Evolutionary conservation across 2,797 vertebrate genomes (phyloP).

Genomic region (Aplochiton taeniatus): DNA sequence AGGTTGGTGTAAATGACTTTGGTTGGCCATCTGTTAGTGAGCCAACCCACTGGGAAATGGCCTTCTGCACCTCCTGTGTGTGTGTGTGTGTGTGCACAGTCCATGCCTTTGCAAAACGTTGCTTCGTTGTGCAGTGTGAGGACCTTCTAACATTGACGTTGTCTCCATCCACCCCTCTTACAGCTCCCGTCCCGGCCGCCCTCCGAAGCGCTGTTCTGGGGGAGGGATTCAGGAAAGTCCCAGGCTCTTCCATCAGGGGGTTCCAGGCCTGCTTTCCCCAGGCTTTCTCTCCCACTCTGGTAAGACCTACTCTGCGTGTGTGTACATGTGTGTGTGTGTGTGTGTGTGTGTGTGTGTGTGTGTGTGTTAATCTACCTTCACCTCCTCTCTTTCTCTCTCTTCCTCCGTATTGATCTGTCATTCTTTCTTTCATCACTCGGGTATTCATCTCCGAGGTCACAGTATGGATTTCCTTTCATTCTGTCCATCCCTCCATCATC

Average conservation of each 20-base stretch:
- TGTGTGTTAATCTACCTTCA: constrained; percentile 16
- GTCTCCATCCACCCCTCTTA: constrained; percentile 27
- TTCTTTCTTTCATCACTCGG: too few species aligned
- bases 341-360: background rate
- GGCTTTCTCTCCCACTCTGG: constrained; percentile 91
- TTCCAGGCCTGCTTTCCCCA: constrained; percentile 88
- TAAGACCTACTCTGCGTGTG: constrained; percentile 60
- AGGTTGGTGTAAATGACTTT: constrained; percentile 75
- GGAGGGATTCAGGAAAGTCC: constrained; percentile 87
- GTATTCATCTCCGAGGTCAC: constrained; percentile 7
- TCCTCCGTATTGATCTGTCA: constrained; percentile 31
- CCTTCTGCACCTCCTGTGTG: constrained; percentile 60
- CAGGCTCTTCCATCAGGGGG: constrained; percentile 85
- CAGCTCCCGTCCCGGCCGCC: constrained; percentile 92
- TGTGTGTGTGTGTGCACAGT: constrained; percentile 47
- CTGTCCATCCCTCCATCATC: background rate
- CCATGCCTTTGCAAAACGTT: constrained; percentile 32
- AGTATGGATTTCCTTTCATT: background rate
- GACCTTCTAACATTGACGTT: constrained; percentile 25
- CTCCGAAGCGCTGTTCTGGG: constrained; percentile 89
- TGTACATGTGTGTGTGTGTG: background rate
- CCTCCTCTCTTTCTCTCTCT: constrained; percentile 6
- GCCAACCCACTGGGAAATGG: constrained; percentile 74
- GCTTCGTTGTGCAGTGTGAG: constrained; percentile 23
- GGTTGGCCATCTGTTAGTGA: constrained; percentile 73